Percentiles rank a stretch among this genome's conserved stretches.
phyloP scores from a whole-genome alignment of 1,140 invertebrate species.

The Aphelinus atriplicis region DNA sequence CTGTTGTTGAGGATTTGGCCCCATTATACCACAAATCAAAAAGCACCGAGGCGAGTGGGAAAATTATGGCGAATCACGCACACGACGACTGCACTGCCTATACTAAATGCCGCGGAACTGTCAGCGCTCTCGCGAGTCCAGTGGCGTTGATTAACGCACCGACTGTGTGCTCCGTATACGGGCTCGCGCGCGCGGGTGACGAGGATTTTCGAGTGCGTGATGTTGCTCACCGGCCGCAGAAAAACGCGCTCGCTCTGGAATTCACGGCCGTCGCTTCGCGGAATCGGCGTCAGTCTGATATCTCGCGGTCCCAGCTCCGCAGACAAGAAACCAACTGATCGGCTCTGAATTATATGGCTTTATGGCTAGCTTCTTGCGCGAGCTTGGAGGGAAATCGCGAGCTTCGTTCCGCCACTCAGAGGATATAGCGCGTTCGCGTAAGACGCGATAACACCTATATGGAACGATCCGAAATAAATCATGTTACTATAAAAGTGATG shows the following conservation, averaged over 20 bases:
- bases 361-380: neutral
- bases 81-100: conserved; percentile 4
- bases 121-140: no score
- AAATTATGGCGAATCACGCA: neutral
- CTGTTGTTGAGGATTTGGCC: no score
- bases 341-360: neutral
- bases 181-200: neutral
- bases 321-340: neutral
- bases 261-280: neutral
- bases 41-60: neutral
- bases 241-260: neutral
- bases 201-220: neutral
- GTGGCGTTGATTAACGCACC: conserved; percentile 31
- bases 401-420: neutral
- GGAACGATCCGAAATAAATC: no score
- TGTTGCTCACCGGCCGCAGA: no score
- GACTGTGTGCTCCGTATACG: conserved; percentile 17
- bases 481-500: no score
- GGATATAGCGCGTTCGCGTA: no score
- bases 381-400: neutral
- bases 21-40: neutral
- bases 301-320: no score
- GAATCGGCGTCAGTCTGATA: no score
- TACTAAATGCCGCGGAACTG: neutral
- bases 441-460: no score